These are phyloP conservation scores for Drosophila trichaetosa DNA, from an alignment of 2,888 invertebrate species.

Conservation along the genomic window DNA sequence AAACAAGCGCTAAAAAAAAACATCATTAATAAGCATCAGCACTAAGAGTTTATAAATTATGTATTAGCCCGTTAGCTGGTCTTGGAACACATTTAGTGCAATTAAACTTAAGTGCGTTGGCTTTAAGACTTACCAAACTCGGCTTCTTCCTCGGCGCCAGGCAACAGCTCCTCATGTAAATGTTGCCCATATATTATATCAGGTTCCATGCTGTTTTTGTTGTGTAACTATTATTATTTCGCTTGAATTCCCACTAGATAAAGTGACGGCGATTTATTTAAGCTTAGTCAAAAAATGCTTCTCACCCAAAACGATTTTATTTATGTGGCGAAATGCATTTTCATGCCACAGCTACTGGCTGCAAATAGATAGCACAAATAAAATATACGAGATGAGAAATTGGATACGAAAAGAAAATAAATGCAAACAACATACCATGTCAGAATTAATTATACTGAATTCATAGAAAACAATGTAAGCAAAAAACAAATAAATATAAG, in stretches of 20 bases:
- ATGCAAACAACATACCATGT: neutral
- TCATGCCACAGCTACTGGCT: conserved; percentile 33
- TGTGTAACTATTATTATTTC: conserved; percentile 9
- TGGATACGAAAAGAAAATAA: neutral
- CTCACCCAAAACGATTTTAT: conserved; percentile 18
- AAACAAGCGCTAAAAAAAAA: conserved; percentile 5
- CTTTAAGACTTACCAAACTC: conserved; percentile 82
- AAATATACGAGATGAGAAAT: conserved; percentile 4
- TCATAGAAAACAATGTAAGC: neutral
- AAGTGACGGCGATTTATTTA: conserved; percentile 29
- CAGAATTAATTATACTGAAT: neutral
- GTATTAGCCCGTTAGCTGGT: conserved; percentile 7
- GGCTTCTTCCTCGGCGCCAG: conserved; percentile 78
- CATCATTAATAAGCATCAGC: conserved; percentile 36
- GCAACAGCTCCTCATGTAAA: conserved; percentile 59
- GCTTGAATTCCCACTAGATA: conserved; percentile 15
- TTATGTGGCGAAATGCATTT: conserved; percentile 60
- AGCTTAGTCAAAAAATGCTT: conserved; percentile 27
- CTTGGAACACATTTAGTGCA: neutral
- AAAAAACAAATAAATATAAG: neutral
- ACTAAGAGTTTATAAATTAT: neutral
- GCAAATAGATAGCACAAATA: conserved; percentile 21
- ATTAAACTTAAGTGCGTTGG: neutral
- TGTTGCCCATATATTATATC: conserved; percentile 53
- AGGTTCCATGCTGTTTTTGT: conserved; percentile 45